Evolutionary conservation across 2,888 invertebrate species (phyloP), one percentile per base, ranked within the genome.

Genomic region (Archips xylosteana): DNA sequence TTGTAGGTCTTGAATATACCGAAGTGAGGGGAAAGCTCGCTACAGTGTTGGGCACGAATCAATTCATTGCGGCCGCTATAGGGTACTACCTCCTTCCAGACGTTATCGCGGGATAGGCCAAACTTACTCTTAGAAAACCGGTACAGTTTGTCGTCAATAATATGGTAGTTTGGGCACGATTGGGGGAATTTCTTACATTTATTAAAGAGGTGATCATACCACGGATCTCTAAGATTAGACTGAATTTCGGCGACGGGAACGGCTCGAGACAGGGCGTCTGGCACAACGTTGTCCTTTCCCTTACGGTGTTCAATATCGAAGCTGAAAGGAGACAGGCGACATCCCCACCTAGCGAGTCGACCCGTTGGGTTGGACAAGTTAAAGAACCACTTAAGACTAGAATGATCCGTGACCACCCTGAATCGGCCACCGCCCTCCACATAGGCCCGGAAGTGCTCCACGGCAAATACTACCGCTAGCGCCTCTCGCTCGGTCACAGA

Each of bases 301-400:
- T 59, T 59, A 23, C 59, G 23, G 15, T 59, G 59, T 2, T 10
- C 10, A 10, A 59, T 32, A 9, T 59, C 59, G 10, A 67, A 67
- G 57, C 69, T 54, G 36, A 42, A 72, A 8, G 61, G 39, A 15
- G 75, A 75, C 6, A 75, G 34, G 4, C 75, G 54, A 23, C 62
- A 39, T n/a, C 64, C 69, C 71, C 75, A 75, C 1, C 72, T 60
- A 54, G 75, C 75, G 9, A 75, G 23, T 34, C 71, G 34, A 23
- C 75, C 75, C 8, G 75, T 69, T 3, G 67, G 67, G 12, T 67
- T 67, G 2, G 57, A 15, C 15, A 67, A 57, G 34, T 54, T 57
- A 9, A 65, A 36, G 36, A 65, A 65, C 65, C 65, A 65, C n/a
- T 65, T 65, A 8, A 65, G 34, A 49, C 51, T 51, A 36, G 51